phyloP scores from a whole-genome alignment of 2,797 vertebrate genomes.

The Alectoris magna region DNA sequence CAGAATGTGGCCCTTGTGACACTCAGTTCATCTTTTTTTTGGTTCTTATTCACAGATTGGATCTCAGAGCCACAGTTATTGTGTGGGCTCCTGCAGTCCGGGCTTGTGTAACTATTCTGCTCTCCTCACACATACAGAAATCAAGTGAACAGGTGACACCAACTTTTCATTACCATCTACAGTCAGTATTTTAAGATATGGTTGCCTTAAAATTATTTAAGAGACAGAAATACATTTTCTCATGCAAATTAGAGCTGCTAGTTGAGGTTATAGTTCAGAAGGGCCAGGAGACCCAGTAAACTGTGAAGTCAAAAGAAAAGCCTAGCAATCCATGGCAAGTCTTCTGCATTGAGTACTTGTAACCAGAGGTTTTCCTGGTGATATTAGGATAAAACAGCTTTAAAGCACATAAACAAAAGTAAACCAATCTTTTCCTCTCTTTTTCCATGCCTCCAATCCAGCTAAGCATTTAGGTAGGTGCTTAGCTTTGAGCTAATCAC shows the following conservation, averaged over 20 bases:
- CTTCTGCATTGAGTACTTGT: rapidly evolving
- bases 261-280: not conserved
- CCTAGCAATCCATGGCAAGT: not conserved
- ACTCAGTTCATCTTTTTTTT: not conserved
- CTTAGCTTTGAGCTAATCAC: conserved; percentile 46
- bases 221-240: not conserved
- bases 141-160: not conserved
- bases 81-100: not conserved
- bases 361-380: not conserved
- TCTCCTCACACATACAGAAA: rapidly evolving
- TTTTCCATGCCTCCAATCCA: conserved; percentile 19
- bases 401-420: conserved; percentile 31
- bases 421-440: conserved; percentile 19
- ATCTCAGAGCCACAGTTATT: not conserved
- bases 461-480: conserved; percentile 29
- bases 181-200: not conserved
- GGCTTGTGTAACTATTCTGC: not conserved
- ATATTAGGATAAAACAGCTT: conserved; percentile 31
- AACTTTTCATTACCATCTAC: not conserved
- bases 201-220: not conserved
- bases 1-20: not conserved
- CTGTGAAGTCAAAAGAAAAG: not conserved
- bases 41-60: not conserved
- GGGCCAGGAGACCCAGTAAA: not conserved
- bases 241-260: not conserved